Evolutionary conservation across 1,140 invertebrate species (phyloP).

Genomic region (Druon quercuslanigerum): DNA sequence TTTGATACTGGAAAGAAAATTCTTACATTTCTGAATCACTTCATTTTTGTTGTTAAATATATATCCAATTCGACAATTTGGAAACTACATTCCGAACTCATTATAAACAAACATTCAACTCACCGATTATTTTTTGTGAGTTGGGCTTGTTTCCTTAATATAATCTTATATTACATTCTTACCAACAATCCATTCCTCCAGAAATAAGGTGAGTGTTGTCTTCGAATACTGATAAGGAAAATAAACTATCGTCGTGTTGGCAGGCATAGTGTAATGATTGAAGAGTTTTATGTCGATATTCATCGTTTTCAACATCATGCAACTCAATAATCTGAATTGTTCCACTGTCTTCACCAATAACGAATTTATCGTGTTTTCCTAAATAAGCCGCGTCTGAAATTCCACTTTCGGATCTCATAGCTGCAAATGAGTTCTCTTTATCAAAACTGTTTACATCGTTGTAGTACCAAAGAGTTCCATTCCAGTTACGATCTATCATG

Average conservation of each 20-base stretch:
- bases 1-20: conserved; percentile 65
- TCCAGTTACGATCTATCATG: conserved; percentile 68
- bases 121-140: too few relatives aligned
- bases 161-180: conserved; percentile 35
- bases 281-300: conserved; percentile 45
- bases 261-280: conserved; percentile 54
- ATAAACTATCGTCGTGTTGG: conserved; percentile 63
- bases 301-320: conserved; percentile 32
- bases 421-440: conserved; percentile 46
- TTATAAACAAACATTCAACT: too few relatives aligned
- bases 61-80: too few relatives aligned
- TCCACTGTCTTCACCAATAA: conserved; percentile 68
- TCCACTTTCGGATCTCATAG: conserved; percentile 57
- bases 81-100: too few relatives aligned
- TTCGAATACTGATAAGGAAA: conserved; percentile 62
- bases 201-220: conserved; percentile 59
- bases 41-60: too few relatives aligned
- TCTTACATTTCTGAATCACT: not conserved
- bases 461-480: conserved; percentile 64
- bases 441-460: conserved; percentile 54
- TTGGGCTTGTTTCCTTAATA: too few relatives aligned
- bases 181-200: conserved; percentile 68
- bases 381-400: conserved; percentile 58
- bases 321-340: conserved; percentile 60
- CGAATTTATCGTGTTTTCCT: conserved; percentile 56